A percentile compares a stretch with the other conserved stretches of the same genome.
phyloP scores from a whole-genome alignment of 2,113 vertebrate genomes.

The Indri indri region DNA sequence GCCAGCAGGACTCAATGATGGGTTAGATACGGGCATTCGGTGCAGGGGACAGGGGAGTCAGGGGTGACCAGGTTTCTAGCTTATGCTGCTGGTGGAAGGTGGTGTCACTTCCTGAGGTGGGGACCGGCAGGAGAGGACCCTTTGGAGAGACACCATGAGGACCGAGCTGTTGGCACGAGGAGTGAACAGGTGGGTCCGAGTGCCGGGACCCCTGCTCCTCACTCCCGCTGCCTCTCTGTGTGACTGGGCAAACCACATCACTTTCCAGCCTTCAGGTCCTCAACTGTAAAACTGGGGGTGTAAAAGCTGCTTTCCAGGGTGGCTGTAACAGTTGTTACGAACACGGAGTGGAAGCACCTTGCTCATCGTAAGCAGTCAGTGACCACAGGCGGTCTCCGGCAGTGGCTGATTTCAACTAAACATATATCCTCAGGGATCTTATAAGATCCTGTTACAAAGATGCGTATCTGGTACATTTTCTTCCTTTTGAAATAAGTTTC shows the following conservation, averaged over 20 bases:
- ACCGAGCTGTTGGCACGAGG: too few relatives aligned
- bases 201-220: neutral
- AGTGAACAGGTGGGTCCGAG: neutral
- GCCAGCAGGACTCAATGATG: neutral
- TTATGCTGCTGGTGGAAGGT: neutral
- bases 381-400: neutral
- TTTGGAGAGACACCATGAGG: neutral
- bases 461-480: neutral
- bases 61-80: neutral
- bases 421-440: neutral
- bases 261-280: neutral
- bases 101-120: neutral
- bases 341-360: neutral
- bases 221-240: neutral
- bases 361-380: neutral
- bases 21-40: neutral
- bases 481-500: neutral
- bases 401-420: neutral
- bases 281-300: neutral
- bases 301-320: neutral
- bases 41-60: neutral
- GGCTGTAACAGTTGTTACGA: neutral
- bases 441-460: neutral
- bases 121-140: neutral
- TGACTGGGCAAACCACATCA: neutral